Evolutionary conservation across 2,113 vertebrate genomes (phyloP), one percentile per base, ranked within the genome.

Genomic region (Uria lomvia): DNA sequence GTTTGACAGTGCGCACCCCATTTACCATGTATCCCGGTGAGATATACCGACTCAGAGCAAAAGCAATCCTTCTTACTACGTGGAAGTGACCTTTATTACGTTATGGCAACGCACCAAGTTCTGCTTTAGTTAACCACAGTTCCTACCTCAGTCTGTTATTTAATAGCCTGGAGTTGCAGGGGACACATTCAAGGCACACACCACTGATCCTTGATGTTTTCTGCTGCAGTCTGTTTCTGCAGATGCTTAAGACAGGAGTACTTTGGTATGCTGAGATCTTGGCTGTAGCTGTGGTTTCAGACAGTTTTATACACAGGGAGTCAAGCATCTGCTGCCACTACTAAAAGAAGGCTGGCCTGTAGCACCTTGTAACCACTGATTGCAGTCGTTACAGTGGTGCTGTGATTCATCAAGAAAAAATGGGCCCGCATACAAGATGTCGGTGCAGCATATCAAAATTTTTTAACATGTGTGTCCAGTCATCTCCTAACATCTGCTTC

Each of bases 41-140:
- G 91, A 85, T 74, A 50, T 2, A 85, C 58, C 2, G 6, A 53
- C 60, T 78, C 32, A n/a, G 72, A 84, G 73, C 52, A 82, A 96
- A 78, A 82, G 27, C 60, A 87, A 75, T 89, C 43, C 40, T 84
- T 90, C 81, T 79, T 49, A 40, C 40, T 52, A 32, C 81, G 60
- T 72, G 72, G 65, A 87, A 68, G 15, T 92, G 79, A 91, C 91
- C 88, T 97, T 92, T 87, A 87, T 68, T 89, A 62, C 0, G 0
- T 65, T 89, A 78, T 70, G 80, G 80, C 91, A 94, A 40, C 4
- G 21, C 66, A 92, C 70, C 80, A 94, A 94, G 66, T 92, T 81
- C 76, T 94, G 80, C 49, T 85, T 92, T 95, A 78, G 80, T 43
- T 90, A 83, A 70, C 70, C 3, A 1, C 52, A 70, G 50, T 75